Evolutionary conservation across 2,113 vertebrate genomes (phyloP), one percentile per base, ranked within the genome.

Genomic region (Sinocyclocheilus rhinocerous): DNA sequence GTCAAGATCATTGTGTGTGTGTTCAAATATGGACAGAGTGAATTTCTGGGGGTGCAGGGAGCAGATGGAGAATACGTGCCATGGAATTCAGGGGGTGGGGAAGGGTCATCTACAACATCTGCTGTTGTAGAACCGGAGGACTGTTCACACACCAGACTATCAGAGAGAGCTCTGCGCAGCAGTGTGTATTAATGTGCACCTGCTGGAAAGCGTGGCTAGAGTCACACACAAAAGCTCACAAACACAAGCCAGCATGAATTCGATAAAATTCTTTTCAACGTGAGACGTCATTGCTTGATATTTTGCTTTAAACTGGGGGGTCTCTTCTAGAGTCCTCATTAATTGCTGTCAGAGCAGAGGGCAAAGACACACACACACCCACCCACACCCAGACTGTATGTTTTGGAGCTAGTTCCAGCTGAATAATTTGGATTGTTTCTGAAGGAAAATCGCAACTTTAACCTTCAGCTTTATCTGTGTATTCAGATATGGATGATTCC

Each of bases 31-130:
- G 33, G 20, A 77, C 33, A 16, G 45, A 81, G 82, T 85, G 65
- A 78, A 79, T 89, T 81, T 90, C 86, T 88, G 63, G 90, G 90
- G 91, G 92, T 90, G 92, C 87, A 81, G 73, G 48, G 92, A 93
- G 86, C 95, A 95, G 95, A 95, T 95, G 95, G 94, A 91, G 85
- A 85, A 52, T 91, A 80, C 73, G 82, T 92, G 90, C 84, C 86
- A 65, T 85, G 92, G 94, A 89, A 95, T 94, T 90, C 90, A 88
- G 72, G 50, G 84, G 89, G 65, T 90, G 90, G 89, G 92, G 87
- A 26, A 63, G 88, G 26, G 70, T 15, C 87, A 92, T 94, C 29
- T 33, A 33, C 29, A 33, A 33, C 93, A 95, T 94, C 94, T 95
- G 93, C 92, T 89, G 87, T 88, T 80, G 80, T 57, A 76, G 5